Conservation (phyloP, 2,113 vertebrate genomes). For the Thinocorus orbignyianus region DNA sequence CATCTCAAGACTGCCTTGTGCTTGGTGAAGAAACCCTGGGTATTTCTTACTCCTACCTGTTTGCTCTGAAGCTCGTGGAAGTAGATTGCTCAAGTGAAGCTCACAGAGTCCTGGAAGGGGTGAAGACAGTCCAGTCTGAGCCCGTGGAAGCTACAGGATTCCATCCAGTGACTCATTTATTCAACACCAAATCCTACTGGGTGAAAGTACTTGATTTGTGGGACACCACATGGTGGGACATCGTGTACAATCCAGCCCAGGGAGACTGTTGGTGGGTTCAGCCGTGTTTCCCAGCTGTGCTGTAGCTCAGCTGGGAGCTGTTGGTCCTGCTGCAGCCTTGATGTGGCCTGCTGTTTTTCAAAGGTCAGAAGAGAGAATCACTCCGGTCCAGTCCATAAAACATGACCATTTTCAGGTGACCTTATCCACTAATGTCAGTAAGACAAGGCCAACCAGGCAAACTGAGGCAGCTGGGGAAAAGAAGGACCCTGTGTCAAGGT, state of each 20-base stretch:
- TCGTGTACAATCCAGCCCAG: not conserved
- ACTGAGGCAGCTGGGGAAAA: not conserved
- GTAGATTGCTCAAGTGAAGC: no score
- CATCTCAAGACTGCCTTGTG: not conserved
- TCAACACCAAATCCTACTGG: not conserved
- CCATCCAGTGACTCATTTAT: not conserved
- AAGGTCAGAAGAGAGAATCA: not conserved
- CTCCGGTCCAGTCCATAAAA: not conserved
- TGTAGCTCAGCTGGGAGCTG: accelerated
- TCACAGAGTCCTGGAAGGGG: not conserved
- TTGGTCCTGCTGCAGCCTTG: not conserved
- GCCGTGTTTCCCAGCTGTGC: not conserved
- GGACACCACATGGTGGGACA: not conserved
- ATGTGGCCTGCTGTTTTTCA: not conserved
- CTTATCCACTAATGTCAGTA: not conserved
- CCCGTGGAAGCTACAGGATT: not conserved
- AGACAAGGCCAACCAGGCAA: not conserved
- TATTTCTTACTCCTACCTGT: not conserved
- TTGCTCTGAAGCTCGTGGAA: not conserved
- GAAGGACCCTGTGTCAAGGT: not conserved
- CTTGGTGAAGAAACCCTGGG: not conserved
- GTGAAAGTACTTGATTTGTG: not conserved
- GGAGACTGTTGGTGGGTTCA: not conserved
- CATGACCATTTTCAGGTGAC: not conserved
- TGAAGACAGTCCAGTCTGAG: not conserved